Evolutionary conservation across 2,113 vertebrate species (phyloP), one percentile per base, ranked within the genome.

Genomic region (Tupaia tana): DNA sequence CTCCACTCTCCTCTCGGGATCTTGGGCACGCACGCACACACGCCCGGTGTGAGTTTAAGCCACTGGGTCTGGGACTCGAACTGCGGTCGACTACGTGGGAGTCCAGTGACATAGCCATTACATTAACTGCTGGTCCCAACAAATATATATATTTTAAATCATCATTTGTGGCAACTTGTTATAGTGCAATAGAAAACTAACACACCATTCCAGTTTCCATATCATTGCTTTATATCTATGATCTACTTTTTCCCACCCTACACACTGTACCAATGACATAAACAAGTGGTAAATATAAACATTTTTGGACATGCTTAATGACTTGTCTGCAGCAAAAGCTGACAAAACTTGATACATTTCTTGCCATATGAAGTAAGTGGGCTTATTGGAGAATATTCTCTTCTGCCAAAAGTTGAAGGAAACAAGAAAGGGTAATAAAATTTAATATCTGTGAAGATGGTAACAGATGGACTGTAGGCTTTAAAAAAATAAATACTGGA

Each of bases 391-490:
- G 91, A 89, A 74, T n/a, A 86, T 71, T 79, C 29, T 82, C 75
- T 81, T 95, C 93, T 97, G 97, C 96, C 96, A 96, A 97, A 96
- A 97, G 96, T 67, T 95, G 95, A 77, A 95, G 59, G 95, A 86
- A 97, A 94, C 74, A 84, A 94, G 91, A 94, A 95, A 97, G 94
- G 93, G 86, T 96, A 96, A 96, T 90, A 94, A 73, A 96, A 95
- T 96, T 88, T 97, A 97, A 95, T 95, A 96, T 96, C 91, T 73
- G 94, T 96, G 59, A 89, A 94, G 83, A 87, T 82, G 95, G 86
- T 61, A 90, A 97, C 97, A 98, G 97, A 97, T 98, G 97, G 97
- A 90, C 94, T 94, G 96, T 96, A 94, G 96, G 96, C 96, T 98
- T 97, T 34, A 20, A 67, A 89, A 90, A 96, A 84, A 93, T 54